Conservation (phyloP, 1,140 invertebrate genomes). For the Drosophila rufa region DNA sequence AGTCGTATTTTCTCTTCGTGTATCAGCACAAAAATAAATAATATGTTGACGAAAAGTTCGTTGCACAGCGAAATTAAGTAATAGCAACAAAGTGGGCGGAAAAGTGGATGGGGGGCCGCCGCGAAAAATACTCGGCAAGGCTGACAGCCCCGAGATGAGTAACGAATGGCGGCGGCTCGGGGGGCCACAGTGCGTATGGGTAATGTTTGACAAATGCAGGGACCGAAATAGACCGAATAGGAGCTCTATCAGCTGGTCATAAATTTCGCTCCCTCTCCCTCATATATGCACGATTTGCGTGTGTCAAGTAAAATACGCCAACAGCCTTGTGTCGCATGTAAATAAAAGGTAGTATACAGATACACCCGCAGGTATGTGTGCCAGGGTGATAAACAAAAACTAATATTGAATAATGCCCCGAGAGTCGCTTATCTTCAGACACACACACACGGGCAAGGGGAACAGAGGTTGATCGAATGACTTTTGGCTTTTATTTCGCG, state of each 20-base stretch:
- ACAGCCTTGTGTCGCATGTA: constrained; percentile 33
- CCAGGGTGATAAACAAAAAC: constrained; percentile 58
- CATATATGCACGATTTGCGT: not conserved
- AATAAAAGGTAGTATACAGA: constrained; percentile 24
- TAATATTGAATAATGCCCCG: constrained; percentile 75
- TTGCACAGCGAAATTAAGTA: constrained; percentile 72
- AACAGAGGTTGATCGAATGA: constrained; percentile 17
- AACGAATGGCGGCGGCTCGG: constrained; percentile 37
- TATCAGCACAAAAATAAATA: constrained; percentile 1
- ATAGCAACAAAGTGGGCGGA: constrained; percentile 50
- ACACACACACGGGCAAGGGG: constrained; percentile 19
- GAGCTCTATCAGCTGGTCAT: constrained; percentile 17
- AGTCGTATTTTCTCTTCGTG: constrained; percentile 31
- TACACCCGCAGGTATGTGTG: constrained; percentile 16
- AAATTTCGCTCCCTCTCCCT: constrained; percentile 15
- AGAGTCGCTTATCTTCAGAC: constrained; percentile 55
- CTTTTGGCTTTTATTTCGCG: constrained; percentile 20
- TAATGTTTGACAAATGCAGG: constrained; percentile 28
- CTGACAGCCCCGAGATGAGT: constrained; percentile 58
- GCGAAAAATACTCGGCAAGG: constrained; percentile 37
- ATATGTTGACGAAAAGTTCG: constrained; percentile 55
- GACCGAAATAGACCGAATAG: constrained; percentile 27
- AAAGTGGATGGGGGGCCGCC: constrained; percentile 1
- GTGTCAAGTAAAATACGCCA: constrained; percentile 17
- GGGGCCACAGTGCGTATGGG: constrained; percentile 47